Conservation (phyloP, 2,888 invertebrate species). For the Eretmocerus hayati region DNA sequence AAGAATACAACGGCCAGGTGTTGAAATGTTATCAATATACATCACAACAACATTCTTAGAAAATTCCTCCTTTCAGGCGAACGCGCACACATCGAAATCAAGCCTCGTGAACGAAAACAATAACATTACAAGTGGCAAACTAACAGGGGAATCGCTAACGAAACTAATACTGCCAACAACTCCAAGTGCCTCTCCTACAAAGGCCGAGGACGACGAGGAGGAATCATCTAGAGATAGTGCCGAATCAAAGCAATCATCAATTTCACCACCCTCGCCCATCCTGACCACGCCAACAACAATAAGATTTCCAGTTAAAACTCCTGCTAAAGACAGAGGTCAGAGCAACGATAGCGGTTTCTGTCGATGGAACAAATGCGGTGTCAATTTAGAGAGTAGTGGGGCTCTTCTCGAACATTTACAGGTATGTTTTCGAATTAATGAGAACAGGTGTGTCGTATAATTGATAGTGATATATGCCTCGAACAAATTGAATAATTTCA, state of each 20-base stretch:
- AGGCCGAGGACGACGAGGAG: constrained; percentile 39
- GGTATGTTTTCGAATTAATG: too few species aligned
- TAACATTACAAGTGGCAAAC: constrained; percentile 31
- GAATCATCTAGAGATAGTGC: constrained; percentile 38
- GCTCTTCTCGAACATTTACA: constrained; percentile 83
- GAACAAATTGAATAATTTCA: neutral
- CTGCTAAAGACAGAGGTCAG: constrained; percentile 39
- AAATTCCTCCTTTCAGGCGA: constrained; percentile 14
- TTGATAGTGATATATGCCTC: neutral
- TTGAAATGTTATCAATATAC: too few species aligned
- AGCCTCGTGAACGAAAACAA: constrained; percentile 40
- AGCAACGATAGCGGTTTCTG: constrained; percentile 55
- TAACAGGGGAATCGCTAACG: constrained; percentile 28
- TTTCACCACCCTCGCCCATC: constrained; percentile 60
- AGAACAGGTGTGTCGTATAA: too few species aligned
- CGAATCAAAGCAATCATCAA: constrained; percentile 34
- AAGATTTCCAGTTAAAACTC: constrained; percentile 60
- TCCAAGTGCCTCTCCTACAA: constrained; percentile 27
- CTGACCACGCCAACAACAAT: constrained; percentile 75
- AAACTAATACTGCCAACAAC: constrained; percentile 36
- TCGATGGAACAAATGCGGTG: constrained; percentile 76
- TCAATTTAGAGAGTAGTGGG: constrained; percentile 69
- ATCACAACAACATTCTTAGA: too few species aligned
- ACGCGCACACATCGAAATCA: neutral
- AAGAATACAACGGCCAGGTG: too few species aligned